These are phyloP conservation scores for Embiotoca jacksoni DNA, from an alignment of 2,113 vertebrate genomes.

Conservation along the genomic window DNA sequence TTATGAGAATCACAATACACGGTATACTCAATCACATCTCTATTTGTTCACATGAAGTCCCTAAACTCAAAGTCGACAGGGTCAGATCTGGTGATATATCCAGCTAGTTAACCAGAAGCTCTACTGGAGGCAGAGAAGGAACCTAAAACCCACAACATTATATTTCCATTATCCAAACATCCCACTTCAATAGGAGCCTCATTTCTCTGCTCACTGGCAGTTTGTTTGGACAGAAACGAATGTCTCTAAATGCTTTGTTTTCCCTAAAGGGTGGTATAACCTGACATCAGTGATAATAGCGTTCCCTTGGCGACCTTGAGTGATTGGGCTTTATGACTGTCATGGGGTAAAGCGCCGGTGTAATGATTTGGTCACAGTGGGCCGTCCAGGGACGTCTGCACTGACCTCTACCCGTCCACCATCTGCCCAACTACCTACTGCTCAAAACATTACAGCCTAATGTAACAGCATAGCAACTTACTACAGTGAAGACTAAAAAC, in stretches of 20 bases:
- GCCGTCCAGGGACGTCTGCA: constrained; percentile 38
- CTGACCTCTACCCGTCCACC: constrained; percentile 44
- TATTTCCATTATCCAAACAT: constrained; percentile 60
- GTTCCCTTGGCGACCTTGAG: constrained; percentile 61
- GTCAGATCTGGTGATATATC: constrained; percentile 14
- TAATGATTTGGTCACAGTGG: constrained; percentile 61
- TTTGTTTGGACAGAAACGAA: constrained; percentile 57
- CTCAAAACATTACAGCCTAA: constrained; percentile 10
- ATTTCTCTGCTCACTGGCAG: constrained; percentile 38
- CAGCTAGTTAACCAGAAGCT: constrained; percentile 53
- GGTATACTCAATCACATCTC: constrained; percentile 27
- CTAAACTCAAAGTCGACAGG: constrained; percentile 42
- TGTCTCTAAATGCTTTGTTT: constrained; percentile 67
- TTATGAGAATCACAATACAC: constrained; percentile 70
- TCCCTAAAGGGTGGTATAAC: constrained; percentile 66
- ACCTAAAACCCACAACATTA: constrained; percentile 64
- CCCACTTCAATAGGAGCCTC: constrained; percentile 65
- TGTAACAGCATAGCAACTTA: not conserved
- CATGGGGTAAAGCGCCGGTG: constrained; percentile 51
- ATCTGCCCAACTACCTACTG: constrained; percentile 56
- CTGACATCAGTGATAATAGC: constrained; percentile 61
- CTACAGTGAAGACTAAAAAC: not conserved
- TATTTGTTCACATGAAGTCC: constrained; percentile 28
- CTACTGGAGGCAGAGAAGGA: constrained; percentile 34
- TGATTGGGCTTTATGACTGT: constrained; percentile 58